Conservation (phyloP, 2,113 vertebrate genomes). For the Willisornis vidua region DNA sequence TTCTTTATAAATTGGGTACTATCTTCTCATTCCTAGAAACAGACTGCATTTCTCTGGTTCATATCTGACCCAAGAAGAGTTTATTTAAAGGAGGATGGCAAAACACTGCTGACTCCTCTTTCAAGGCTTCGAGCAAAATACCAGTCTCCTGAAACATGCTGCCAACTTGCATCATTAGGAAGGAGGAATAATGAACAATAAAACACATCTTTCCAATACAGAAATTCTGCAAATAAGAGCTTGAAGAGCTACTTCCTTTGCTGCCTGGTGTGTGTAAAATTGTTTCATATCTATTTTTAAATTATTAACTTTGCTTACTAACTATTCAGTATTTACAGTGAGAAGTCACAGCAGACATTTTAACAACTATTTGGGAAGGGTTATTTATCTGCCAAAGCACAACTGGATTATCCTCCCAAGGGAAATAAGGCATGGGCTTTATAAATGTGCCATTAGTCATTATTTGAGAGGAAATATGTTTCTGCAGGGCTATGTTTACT, state of each 20-base stretch:
- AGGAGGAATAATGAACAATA: not conserved
- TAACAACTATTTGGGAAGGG: not conserved
- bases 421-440: not conserved
- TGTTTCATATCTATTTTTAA: not conserved
- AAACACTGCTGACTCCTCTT: not conserved
- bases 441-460: not conserved
- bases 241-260: not conserved
- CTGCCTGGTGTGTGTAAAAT: not conserved
- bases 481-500: not conserved
- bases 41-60: not conserved
- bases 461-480: not conserved
- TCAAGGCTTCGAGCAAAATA: not conserved
- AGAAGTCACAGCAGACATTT: not conserved
- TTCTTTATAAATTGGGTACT: constrained; percentile 3
- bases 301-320: not conserved
- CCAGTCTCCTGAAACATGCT: not conserved
- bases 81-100: not conserved
- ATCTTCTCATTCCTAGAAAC: not conserved
- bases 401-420: not conserved
- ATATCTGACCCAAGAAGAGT: not conserved
- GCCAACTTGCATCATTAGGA: not conserved
- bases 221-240: not conserved
- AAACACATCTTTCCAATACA: not conserved
- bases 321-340: not conserved
- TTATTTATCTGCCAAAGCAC: not conserved